Evolutionary conservation across 2,888 invertebrate species (phyloP).

Genomic region (Polydrusus cervinus): DNA sequence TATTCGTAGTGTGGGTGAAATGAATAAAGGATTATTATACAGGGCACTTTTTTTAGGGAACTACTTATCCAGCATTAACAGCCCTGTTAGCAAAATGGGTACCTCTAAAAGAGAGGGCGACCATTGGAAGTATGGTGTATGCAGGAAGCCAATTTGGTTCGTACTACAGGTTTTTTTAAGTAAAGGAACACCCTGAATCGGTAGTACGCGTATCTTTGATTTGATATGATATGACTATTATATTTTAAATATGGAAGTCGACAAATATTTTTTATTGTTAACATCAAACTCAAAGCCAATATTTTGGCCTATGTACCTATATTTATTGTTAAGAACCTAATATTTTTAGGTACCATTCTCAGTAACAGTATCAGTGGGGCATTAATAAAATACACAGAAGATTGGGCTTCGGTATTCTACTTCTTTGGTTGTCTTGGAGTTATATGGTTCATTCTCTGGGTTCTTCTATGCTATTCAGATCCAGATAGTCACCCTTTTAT

Average conservation of each 20-base stretch:
- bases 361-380: conserved; percentile 80
- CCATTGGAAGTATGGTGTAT: conserved; percentile 85
- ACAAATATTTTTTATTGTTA: too few relatives aligned
- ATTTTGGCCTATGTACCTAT: neutral
- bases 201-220: too few relatives aligned
- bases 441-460: conserved; percentile 78
- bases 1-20: too few relatives aligned
- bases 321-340: neutral
- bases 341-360: conserved; percentile 73
- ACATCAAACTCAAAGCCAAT: too few relatives aligned
- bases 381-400: conserved; percentile 77
- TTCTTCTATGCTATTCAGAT: conserved; percentile 72
- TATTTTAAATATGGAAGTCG: too few relatives aligned
- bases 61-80: conserved; percentile 89
- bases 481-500: conserved; percentile 84
- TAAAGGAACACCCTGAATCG: too few relatives aligned
- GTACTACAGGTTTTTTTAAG: conserved; percentile 59
- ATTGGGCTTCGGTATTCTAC: conserved; percentile 88
- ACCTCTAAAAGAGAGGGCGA: conserved; percentile 83
- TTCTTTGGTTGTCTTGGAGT: conserved; percentile 85
- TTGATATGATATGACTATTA: too few relatives aligned
- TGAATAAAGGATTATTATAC: too few relatives aligned
- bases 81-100: conserved; percentile 88
- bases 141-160: conserved; percentile 83
- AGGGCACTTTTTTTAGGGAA: conserved; percentile 73